Base-by-base conservation (phyloP, 1,140 invertebrate genomes). In the Euwallacea similis region DNA sequence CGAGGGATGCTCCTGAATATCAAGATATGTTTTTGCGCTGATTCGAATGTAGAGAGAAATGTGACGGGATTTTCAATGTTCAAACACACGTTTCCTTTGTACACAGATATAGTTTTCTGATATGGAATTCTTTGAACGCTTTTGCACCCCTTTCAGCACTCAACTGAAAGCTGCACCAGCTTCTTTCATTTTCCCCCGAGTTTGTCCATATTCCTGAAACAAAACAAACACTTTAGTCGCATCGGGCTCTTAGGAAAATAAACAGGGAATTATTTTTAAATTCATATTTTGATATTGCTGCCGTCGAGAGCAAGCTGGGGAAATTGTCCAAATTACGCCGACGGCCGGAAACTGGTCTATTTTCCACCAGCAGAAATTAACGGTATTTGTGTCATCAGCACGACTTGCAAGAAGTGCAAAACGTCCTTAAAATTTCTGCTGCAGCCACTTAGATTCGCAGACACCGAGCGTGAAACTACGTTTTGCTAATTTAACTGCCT, bases 351-450 rank as follows among this genome's bases (percentile, higher is more conserved):
- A 58, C 55, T 58, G 16, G 64, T 66, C 64, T 66, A 66, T 66
- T 66, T 66, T 66, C 64, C 56, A 66, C 55, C 10, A 58, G 16
- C 55, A 58, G 64, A 66, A 66, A 66, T 66, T 66, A 66, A 43
- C 64, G 56, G 64, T 66, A 66, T 66, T 66, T 66, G 64, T 66
- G 64, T 66, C 64, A 66, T 55, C 64, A 56, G 50, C 64, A 66
- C 50, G 50, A 66, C 54, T 66, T 7, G 64, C 64, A 7, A 56
- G 21, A 33, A 33, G 64, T 66, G 64, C 56, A 66, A 66, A 66
- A 66, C 56, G 64, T 10, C 64, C 64, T 56, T 66, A 66, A 66
- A 66, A 66, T 66, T 56, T 66, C 44, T 15, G 4, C 46, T 50
- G 16, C 62, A 53, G 62, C 10, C 47, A 64, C 46, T 64, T 53